Conservation (phyloP, 2,888 invertebrate genomes). For the Netelia fuscicornis region DNA sequence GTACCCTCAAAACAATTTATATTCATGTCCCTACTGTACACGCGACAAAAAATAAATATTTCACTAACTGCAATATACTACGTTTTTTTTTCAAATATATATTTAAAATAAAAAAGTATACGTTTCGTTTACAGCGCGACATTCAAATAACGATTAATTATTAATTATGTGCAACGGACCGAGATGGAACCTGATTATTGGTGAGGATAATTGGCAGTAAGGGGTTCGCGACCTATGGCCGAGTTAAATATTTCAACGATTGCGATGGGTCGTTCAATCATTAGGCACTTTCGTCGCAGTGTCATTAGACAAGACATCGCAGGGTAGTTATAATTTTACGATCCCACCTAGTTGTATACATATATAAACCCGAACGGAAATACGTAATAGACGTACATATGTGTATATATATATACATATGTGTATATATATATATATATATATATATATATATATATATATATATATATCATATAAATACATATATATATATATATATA, state of each 20-base stretch:
- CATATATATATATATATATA: background rate
- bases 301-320: constrained; percentile 7
- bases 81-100: too few species aligned
- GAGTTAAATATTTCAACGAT: constrained; percentile 19
- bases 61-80: too few species aligned
- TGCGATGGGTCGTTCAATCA: constrained; percentile 16
- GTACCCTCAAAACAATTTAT: too few species aligned
- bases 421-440: background rate
- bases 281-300: constrained; percentile 20
- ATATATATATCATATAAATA: too few species aligned
- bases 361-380: too few species aligned
- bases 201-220: background rate
- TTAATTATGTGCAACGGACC: too few species aligned
- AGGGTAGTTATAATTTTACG: background rate
- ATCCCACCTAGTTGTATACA: background rate
- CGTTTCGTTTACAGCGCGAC: too few species aligned
- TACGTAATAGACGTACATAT: background rate
- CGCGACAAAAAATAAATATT: too few species aligned
- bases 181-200: background rate
- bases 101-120: too few species aligned
- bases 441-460: background rate
- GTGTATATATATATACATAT: background rate
- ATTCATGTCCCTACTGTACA: too few species aligned
- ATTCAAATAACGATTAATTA: too few species aligned
- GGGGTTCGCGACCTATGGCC: background rate